Evolutionary conservation across 2,113 vertebrate species (phyloP), one percentile per base, ranked within the genome.

Genomic region (Lepisosteus oculatus): DNA sequence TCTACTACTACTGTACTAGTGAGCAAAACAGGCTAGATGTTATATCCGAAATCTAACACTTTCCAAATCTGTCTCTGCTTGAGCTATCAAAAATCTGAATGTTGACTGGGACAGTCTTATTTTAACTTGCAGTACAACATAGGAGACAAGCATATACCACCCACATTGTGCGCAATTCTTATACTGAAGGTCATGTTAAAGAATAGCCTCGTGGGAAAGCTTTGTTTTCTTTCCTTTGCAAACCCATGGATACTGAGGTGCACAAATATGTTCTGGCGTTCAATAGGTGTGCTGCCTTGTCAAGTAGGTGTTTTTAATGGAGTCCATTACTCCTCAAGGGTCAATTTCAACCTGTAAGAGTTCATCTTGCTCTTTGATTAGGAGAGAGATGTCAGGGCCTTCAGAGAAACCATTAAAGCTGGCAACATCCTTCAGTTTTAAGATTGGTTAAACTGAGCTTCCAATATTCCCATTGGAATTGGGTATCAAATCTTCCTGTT

Each of bases 261-360:
- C 69, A 43, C 63, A 62, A 71, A 29, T 59, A 59, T 62, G 64
- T 71, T 54, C 5, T 15, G 44, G 42, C 56, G 13, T 13, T 8
- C 13, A 59, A 59, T 13, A 59, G 56, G n/a, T n/a, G 56, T 8
- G 2, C 65, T 61, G 69, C 62, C 54, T 65, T 62, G 59, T 47
- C 66, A 63, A 66, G 69, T 43, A 55, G 55, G 15, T 65, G 56
- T 69, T 73, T 75, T 47, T 57, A 74, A 74, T 68, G 68, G 68
- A 44, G n/a, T 65, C 61, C 69, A 71, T 71, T 63, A 62, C 63
- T 68, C 51, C 45, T 61, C 45, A 9, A 41, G 47, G 72, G 76
- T 74, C 65, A 74, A 69, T 78, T 72, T 74, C 69, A 69, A 65
- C 66, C 61, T 72, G 55, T 65, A 65, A 71, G 64, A 68, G 43